Conservation (phyloP, 2,797 vertebrate genomes). For the Phoxinus dragarum region DNA sequence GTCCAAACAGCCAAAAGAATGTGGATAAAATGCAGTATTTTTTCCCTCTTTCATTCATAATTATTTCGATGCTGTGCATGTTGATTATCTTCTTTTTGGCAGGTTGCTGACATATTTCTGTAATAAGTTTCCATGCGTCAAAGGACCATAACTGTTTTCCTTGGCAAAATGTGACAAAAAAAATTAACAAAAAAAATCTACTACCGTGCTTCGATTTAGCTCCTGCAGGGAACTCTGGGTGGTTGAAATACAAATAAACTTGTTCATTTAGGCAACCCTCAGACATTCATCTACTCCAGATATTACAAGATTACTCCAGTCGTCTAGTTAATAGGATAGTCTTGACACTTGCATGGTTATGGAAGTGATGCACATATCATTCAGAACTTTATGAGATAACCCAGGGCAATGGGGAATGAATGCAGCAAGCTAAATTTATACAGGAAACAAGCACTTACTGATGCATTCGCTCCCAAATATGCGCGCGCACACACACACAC, state of each 20-base stretch:
- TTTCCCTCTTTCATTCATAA: conserved; percentile 15
- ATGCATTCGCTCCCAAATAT: conserved; percentile 78
- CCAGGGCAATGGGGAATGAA: conserved; percentile 85
- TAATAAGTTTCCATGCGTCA: conserved; percentile 69
- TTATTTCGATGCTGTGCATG: conserved; percentile 49
- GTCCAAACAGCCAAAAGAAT: conserved; percentile 68
- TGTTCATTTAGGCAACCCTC: conserved; percentile 58
- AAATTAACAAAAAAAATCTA: conserved; percentile 40
- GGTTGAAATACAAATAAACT: conserved; percentile 60
- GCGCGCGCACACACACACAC: conserved; percentile 2
- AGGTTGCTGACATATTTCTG: conserved; percentile 76
- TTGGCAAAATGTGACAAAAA: conserved; percentile 68
- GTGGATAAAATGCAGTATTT: conserved; percentile 71
- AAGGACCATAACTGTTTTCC: conserved; percentile 63
- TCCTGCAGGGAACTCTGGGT: conserved; percentile 61
- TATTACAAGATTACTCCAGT: conserved; percentile 57
- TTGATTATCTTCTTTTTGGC: conserved; percentile 73
- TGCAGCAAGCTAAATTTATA: conserved; percentile 88
- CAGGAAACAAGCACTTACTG: conserved; percentile 94
- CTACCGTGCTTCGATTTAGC: conserved; percentile 60
- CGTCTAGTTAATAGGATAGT: conserved; percentile 50
- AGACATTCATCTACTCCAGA: conserved; percentile 57
- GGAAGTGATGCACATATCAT: conserved; percentile 48
- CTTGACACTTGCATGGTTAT: conserved; percentile 42
- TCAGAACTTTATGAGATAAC: conserved; percentile 81